These are phyloP conservation scores for Samia ricini DNA, from an alignment of 1,140 invertebrate species.

Conservation along the genomic window DNA sequence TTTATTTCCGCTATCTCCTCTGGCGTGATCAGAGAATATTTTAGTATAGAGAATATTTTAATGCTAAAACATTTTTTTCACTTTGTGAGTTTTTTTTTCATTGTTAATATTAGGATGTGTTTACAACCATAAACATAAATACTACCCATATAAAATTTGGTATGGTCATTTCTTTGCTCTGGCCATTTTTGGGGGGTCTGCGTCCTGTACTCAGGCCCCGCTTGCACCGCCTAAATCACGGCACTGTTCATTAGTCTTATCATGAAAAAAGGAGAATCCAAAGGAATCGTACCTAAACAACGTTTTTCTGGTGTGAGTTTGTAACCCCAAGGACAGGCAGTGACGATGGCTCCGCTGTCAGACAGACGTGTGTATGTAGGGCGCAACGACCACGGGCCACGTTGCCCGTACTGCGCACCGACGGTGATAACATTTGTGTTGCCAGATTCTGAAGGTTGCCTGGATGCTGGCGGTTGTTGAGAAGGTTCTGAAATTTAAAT, in stretches of 20 bases:
- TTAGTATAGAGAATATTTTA: too few relatives aligned
- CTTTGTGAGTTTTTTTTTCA: not conserved
- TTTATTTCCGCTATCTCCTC: too few relatives aligned
- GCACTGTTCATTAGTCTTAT: too few relatives aligned
- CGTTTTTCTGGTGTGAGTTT: constrained; percentile 50
- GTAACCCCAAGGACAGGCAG: constrained; percentile 63
- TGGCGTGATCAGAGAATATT: too few relatives aligned
- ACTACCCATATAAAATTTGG: too few relatives aligned
- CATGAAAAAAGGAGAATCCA: too few relatives aligned
- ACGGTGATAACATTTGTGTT: constrained; percentile 55
- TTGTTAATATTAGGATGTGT: not conserved
- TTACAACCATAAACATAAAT: not conserved
- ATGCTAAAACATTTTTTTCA: too few relatives aligned
- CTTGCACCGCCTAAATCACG: too few relatives aligned
- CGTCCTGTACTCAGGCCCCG: too few relatives aligned
- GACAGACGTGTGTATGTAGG: constrained; percentile 40
- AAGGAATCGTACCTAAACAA: constrained; percentile 51
- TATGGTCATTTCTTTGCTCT: too few relatives aligned
- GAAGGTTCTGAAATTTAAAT: not conserved
- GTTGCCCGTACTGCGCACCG: constrained; percentile 59
- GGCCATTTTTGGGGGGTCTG: too few relatives aligned
- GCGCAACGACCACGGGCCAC: constrained; percentile 42
- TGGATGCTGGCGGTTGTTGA: not conserved
- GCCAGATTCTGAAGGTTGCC: constrained; percentile 22
- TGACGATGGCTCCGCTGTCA: constrained; percentile 43